These are phyloP conservation scores for Azemiops feae DNA, from an alignment of 2,113 vertebrate genomes.

Conservation along the genomic window DNA sequence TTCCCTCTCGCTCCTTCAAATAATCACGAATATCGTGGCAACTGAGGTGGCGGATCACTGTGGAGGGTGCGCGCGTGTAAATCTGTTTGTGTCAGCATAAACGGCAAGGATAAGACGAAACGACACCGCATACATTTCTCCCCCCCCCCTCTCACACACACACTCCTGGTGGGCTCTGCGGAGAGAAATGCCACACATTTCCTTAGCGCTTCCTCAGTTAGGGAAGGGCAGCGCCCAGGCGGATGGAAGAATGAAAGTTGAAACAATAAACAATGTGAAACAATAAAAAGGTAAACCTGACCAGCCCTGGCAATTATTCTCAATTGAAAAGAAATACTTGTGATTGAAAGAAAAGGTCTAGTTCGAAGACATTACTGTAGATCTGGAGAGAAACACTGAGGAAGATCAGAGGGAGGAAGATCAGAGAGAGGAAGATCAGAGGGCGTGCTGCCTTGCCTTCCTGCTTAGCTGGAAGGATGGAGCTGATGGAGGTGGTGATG, in stretches of 20 bases:
- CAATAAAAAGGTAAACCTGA: neutral
- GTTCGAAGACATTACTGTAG: conserved; percentile 4
- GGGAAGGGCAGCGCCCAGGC: neutral
- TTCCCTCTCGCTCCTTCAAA: neutral
- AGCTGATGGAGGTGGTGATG: neutral
- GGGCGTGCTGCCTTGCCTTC: neutral
- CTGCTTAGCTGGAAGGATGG: neutral
- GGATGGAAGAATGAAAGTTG: neutral
- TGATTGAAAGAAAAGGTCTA: conserved; percentile 1
- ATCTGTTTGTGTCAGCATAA: neutral
- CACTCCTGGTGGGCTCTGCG: neutral
- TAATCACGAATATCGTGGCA: neutral
- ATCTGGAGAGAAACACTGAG: neutral
- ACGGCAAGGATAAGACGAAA: neutral
- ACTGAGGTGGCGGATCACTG: neutral
- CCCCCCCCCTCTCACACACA: rapidly evolving
- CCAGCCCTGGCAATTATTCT: neutral
- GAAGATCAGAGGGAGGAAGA: too few species aligned
- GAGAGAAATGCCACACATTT: neutral
- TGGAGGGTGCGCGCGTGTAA: neutral
- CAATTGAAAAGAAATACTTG: conserved; percentile 11
- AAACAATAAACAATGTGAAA: neutral
- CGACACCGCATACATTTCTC: neutral
- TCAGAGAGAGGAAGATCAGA: neutral
- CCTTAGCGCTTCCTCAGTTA: neutral